These are phyloP conservation scores for Drosophila pegasa DNA, from an alignment of 2,888 invertebrate genomes.

Conservation along the genomic window DNA sequence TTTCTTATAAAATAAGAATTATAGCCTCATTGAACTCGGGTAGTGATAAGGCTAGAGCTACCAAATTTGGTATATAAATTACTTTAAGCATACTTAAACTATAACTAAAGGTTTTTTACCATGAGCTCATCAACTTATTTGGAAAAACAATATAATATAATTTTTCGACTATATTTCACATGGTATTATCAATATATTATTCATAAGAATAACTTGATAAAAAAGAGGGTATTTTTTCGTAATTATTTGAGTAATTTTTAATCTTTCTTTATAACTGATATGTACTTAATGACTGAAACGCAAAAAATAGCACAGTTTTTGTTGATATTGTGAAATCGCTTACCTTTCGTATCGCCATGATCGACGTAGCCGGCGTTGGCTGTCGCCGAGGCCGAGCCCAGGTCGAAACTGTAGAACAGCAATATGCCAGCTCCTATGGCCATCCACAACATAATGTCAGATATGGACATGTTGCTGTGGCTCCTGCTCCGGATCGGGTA, in stretches of 20 bases:
- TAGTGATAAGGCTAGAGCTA: neutral
- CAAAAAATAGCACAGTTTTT: slow-evolving; percentile 28
- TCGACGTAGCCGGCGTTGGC: slow-evolving; percentile 83
- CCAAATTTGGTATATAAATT: slow-evolving; percentile 3
- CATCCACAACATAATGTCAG: slow-evolving; percentile 32
- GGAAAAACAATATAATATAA: neutral
- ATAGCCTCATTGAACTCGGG: slow-evolving; percentile 8
- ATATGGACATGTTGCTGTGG: slow-evolving; percentile 27
- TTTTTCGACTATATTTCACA: neutral
- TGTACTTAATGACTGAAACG: slow-evolving; percentile 27
- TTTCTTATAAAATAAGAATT: neutral
- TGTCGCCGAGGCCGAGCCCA: slow-evolving; percentile 62
- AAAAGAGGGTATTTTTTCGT: slow-evolving; percentile 21
- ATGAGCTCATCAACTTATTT: neutral
- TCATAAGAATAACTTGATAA: neutral
- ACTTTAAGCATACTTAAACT: neutral
- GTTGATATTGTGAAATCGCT: slow-evolving; percentile 63
- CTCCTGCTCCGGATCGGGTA: slow-evolving; percentile 11
- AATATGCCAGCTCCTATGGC: slow-evolving; percentile 41
- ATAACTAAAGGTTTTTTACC: neutral
- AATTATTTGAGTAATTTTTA: neutral
- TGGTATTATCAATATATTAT: neutral
- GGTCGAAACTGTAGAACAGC: slow-evolving; percentile 61
- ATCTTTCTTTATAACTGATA: neutral
- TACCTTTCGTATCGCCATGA: slow-evolving; percentile 84